These are phyloP conservation scores for Rhynchophorus ferrugineus DNA, from an alignment of 1,140 invertebrate genomes.

Conservation along the genomic window DNA sequence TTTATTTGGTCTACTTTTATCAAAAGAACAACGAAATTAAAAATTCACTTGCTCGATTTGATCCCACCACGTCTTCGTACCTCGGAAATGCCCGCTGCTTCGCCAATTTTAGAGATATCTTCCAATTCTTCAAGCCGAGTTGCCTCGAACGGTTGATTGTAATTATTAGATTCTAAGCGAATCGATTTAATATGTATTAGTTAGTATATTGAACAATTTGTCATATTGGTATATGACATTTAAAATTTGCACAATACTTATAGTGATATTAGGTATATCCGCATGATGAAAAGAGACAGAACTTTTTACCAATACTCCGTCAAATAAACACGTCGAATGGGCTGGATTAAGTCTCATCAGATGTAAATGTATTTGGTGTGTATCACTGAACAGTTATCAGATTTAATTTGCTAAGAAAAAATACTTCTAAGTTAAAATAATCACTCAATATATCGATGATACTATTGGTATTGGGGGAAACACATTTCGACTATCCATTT, in stretches of 20 bases:
- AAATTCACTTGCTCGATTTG: too few relatives aligned
- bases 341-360: neutral
- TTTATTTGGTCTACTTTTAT: too few relatives aligned
- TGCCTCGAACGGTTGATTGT: constrained; percentile 11
- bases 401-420: too few relatives aligned
- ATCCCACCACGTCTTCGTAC: too few relatives aligned
- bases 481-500: too few relatives aligned
- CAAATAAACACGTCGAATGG: neutral
- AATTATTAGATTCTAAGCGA: neutral
- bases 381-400: too few relatives aligned
- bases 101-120: neutral
- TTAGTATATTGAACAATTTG: neutral
- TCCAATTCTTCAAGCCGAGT: constrained; percentile 10
- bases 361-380: neutral
- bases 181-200: too few relatives aligned
- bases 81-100: too few relatives aligned
- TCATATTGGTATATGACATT: constrained; percentile 10
- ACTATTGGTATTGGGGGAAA: too few relatives aligned
- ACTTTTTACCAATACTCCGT: neutral
- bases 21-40: too few relatives aligned
- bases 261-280: constrained; percentile 8
- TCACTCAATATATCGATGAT: too few relatives aligned
- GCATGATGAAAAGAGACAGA: neutral
- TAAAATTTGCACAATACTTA: constrained; percentile 18
- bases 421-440: too few relatives aligned